These are phyloP conservation scores for Knipowitschia caucasica DNA, from an alignment of 2,797 vertebrate genomes.

Conservation along the genomic window DNA sequence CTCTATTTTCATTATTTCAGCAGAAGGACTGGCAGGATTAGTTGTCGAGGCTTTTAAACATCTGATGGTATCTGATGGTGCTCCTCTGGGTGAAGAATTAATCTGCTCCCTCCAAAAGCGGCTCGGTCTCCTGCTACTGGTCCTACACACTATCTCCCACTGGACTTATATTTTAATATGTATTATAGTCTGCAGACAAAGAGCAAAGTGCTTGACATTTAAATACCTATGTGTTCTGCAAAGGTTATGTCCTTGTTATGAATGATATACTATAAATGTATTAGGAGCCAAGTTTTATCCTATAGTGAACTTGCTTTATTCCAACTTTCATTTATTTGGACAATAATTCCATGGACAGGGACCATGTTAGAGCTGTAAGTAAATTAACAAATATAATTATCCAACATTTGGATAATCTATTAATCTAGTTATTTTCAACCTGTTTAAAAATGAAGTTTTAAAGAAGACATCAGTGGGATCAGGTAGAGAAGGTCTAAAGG, in stretches of 20 bases:
- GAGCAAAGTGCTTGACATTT: slow-evolving; percentile 50
- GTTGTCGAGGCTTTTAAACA: slow-evolving; percentile 72
- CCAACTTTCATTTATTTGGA: no score
- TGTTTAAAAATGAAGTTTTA: no score
- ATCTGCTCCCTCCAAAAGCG: slow-evolving; percentile 52
- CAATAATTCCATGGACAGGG: no score
- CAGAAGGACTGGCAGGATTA: slow-evolving; percentile 75
- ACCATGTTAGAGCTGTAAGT: no score
- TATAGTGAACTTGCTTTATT: no score
- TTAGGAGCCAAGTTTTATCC: no score
- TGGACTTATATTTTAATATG: slow-evolving; percentile 19
- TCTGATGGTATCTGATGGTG: slow-evolving; percentile 68
- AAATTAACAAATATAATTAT: no score
- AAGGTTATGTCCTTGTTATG: slow-evolving; percentile 29
- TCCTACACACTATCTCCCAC: slow-evolving; percentile 28
- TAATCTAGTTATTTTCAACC: no score
- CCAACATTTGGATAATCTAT: no score
- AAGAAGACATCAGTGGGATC: no score
- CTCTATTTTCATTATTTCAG: slow-evolving; percentile 67
- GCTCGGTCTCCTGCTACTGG: slow-evolving; percentile 28
- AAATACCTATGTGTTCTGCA: slow-evolving; percentile 29
- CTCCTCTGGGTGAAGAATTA: slow-evolving; percentile 74
- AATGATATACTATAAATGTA: no score
- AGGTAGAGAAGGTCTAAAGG: no score
- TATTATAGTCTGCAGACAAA: slow-evolving; percentile 41